phyloP scores from a whole-genome alignment of 2,113 vertebrate species.

The Cathartes aura region DNA sequence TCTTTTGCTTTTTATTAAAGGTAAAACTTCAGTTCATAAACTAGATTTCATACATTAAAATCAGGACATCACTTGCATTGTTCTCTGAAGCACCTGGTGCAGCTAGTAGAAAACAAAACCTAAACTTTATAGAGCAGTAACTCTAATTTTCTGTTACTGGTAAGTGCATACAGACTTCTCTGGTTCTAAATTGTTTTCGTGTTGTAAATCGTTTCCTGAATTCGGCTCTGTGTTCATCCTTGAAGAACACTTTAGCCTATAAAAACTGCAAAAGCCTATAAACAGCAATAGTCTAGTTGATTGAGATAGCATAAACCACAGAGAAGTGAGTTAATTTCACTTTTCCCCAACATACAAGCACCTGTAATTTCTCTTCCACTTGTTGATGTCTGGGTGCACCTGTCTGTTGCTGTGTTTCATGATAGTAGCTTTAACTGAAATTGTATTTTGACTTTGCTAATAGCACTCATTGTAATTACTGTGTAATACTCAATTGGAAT shows the following conservation, averaged over 20 bases:
- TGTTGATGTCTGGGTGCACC: not conserved
- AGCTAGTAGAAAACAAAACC: not conserved
- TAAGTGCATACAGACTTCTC: not conserved
- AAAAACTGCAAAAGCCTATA: not conserved
- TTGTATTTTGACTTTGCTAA: constrained; percentile 54
- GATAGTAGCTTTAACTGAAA: constrained; percentile 27
- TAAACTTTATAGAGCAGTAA: not conserved
- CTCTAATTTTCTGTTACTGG: not conserved
- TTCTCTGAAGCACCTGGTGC: not conserved
- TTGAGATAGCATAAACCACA: not conserved
- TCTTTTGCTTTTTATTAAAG: not conserved
- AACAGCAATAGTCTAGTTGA: not conserved
- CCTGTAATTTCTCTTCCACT: constrained; percentile 1
- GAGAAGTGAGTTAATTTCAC: not conserved
- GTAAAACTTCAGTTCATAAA: not conserved
- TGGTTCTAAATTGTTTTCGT: not conserved
- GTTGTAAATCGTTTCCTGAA: not conserved
- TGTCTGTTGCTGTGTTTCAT: constrained; percentile 28
- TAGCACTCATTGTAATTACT: constrained; percentile 75
- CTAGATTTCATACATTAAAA: not conserved
- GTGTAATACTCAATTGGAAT: constrained; percentile 60
- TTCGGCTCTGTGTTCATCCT: not conserved
- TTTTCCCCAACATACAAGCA: not conserved
- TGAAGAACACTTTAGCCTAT: not conserved
- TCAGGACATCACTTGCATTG: not conserved